Conservation (phyloP, 2,888 invertebrate genomes). For the Idaea aversata region DNA sequence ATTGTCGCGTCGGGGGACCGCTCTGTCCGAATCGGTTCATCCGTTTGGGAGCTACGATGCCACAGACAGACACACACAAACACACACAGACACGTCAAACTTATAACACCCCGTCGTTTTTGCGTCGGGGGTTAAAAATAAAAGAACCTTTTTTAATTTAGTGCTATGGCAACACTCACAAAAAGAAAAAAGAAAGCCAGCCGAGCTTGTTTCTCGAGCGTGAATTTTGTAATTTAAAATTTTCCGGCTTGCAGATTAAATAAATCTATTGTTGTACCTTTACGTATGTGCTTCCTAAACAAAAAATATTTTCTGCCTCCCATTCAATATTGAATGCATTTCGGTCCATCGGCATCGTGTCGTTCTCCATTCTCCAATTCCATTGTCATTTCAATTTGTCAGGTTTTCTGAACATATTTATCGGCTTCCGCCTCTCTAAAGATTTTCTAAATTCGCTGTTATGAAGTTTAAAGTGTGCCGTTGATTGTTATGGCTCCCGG, state of each 20-base stretch:
- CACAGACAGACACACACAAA: too few species aligned
- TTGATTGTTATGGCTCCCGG: slow-evolving; percentile 72
- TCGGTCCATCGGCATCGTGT: neutral
- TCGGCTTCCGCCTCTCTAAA: neutral
- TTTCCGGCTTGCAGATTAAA: neutral
- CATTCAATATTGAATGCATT: neutral
- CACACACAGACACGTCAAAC: too few species aligned
- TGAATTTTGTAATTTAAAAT: neutral
- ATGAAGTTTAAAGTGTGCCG: slow-evolving; percentile 9
- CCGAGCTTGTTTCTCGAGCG: neutral
- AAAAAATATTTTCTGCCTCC: neutral
- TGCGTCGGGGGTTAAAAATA: too few species aligned
- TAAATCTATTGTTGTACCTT: neutral
- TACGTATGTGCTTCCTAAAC: neutral
- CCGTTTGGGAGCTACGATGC: too few species aligned
- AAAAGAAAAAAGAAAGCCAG: neutral
- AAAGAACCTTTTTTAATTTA: neutral
- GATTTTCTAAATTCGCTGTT: slow-evolving; percentile 4
- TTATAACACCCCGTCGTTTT: too few species aligned
- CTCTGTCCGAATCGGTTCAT: too few species aligned
- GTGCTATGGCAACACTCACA: neutral
- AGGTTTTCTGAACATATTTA: neutral
- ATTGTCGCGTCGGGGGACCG: too few species aligned
- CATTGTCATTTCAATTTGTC: neutral
- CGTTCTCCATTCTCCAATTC: neutral